Base-by-base conservation (phyloP, 2,888 invertebrate species). In the Pammene fasciana region DNA sequence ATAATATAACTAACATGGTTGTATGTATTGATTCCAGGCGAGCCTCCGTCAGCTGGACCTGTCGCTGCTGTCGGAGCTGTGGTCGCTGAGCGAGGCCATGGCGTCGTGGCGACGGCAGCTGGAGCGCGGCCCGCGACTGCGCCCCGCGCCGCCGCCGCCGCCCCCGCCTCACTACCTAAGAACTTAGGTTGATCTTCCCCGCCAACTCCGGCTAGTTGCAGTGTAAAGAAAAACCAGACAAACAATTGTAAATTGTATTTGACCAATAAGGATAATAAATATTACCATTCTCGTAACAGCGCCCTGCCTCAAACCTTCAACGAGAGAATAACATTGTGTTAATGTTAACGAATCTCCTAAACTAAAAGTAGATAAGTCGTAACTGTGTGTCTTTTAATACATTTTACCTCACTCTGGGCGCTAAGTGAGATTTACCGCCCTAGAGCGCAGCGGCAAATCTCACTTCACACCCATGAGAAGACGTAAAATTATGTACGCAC, bases 11-110 rank as follows among this genome's bases (percentile, higher is more conserved):
- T 57, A 43, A 38, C 16, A 4, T 48, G 8, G 52, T 36, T 10
- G 4, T n/a, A 14, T 16, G 73, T 52, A 67, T 59, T 70, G 26
- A 70, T 95, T 95, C 57, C 94, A 98, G 98, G 97, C 96, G 79
- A 96, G 97, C 77, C 94, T 98, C 38, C 95, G 98, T 65, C 97
- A 98, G 87, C 86, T 98, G 86, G 98, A 98, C 90, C 94, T 98
- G 77, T 97, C 97, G 0, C 93, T 98, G 65, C 94, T 98, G 54
- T 97, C 97, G 5, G 98, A 98, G 88, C 94, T 98, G 74, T 97
- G 98, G 97, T 96, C 97, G 0, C 93, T 98, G 64, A 97, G 98
- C 89, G 97, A 98, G 86, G 96, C 97, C 52, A 97, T 98, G 86
- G 97, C 97, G 79, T 97, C 98, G 75, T 97, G 97, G 92, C 77